phyloP scores from a whole-genome alignment of 2,113 vertebrate genomes.

The Paramisgurnus dabryanus region DNA sequence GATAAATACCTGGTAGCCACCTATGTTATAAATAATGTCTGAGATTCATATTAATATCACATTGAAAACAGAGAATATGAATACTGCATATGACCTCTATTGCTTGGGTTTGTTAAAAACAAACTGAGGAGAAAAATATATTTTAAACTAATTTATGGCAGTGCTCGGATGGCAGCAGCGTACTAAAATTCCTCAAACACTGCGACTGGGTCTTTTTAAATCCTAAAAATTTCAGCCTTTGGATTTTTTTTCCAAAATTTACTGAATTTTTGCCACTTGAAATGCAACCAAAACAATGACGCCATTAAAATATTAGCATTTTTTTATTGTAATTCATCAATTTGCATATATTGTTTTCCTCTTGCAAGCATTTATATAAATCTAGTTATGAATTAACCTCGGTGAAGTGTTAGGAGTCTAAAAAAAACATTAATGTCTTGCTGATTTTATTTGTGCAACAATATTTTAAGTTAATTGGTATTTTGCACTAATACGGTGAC shows the following conservation, averaged over 20 bases:
- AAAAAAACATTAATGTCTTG: too few species aligned
- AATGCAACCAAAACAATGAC: too few species aligned
- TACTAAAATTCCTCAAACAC: too few species aligned
- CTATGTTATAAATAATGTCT: slow-evolving; percentile 30
- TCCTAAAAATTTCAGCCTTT: too few species aligned
- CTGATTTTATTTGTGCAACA: too few species aligned
- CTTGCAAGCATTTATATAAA: not conserved
- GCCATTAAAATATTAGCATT: too few species aligned
- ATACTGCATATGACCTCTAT: not conserved
- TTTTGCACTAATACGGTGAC: slow-evolving; percentile 24
- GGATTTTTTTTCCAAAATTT: too few species aligned
- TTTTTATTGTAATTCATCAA: not conserved
- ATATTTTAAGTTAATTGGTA: not conserved
- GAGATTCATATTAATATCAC: not conserved
- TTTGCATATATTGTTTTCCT: not conserved
- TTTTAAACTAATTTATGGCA: not conserved
- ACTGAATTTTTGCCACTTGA: too few species aligned
- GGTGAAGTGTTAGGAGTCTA: not conserved
- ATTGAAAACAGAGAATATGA: not conserved
- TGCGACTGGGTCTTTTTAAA: too few species aligned
- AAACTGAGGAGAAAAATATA: not conserved
- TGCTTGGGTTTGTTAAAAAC: not conserved
- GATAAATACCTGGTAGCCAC: slow-evolving; percentile 35
- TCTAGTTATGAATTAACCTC: not conserved
- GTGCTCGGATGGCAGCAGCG: not conserved